Evolutionary conservation across 2,113 vertebrate species (phyloP).

Genomic region (Chaetura pelagica): DNA sequence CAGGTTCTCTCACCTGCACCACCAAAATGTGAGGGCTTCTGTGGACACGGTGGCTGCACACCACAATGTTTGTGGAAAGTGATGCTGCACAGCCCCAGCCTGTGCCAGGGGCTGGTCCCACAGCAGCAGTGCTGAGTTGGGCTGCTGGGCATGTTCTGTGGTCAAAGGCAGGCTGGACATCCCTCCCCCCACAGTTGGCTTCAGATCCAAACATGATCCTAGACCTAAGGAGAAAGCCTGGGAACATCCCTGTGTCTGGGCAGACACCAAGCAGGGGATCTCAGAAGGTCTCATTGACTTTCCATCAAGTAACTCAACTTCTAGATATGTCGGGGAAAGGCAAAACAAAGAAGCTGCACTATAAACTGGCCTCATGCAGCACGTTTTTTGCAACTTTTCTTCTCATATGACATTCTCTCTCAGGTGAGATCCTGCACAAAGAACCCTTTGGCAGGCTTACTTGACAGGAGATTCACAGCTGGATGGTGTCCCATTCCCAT

Average conservation of each 20-base stretch:
- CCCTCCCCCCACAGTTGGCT: neutral
- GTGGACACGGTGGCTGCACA: accelerated
- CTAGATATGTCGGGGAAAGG: neutral
- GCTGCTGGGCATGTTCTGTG: neutral
- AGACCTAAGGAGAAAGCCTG: neutral
- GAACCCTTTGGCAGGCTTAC: neutral
- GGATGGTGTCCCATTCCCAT: neutral
- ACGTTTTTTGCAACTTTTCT: neutral
- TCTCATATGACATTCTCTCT: neutral
- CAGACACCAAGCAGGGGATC: neutral
- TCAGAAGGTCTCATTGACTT: neutral
- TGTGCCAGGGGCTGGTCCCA: neutral
- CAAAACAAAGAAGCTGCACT: neutral
- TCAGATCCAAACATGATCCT: neutral
- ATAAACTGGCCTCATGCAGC: neutral
- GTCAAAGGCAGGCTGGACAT: neutral
- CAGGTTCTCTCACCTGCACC: neutral
- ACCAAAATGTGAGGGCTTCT: neutral
- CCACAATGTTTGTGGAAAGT: neutral
- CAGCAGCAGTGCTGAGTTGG: neutral
- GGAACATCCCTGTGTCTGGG: neutral
- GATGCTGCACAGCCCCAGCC: accelerated
- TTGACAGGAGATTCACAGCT: neutral
- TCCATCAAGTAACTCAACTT: neutral
- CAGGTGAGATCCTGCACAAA: neutral